Evolutionary conservation across 2,888 invertebrate genomes (phyloP), one percentile per base, ranked within the genome.

Genomic region (Schizaphis graminum): DNA sequence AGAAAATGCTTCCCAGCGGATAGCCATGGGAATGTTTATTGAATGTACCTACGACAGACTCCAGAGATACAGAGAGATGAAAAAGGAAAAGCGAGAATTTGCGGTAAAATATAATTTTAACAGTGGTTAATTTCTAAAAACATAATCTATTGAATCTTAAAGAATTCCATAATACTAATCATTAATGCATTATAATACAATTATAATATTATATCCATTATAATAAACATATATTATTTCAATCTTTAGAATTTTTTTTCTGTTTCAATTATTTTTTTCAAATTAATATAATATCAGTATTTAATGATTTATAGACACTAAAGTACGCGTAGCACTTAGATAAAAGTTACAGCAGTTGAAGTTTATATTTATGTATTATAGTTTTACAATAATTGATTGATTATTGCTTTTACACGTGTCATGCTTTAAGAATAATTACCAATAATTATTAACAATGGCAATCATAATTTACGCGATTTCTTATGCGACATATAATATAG

Each of bases 1-100:
- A 47, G 92, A 16, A 92, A 92, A 86, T 67, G 87, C 41, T 87
- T 92, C 86, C 92, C 86, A 49, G 7, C 49, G 86, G 86, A 92
- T 26, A 47, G 26, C 86, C 26, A 47, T 35, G 26, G 35, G 28
- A 28, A 87, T 87, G 87, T 92, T 92, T 92, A 87, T 87, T 86
- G 86, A 47, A 86, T 47, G 61, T 57, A 57, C 47, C 53, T 16
- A 49, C 35, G 44, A 89, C 44, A 89, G 89, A 61, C 86, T 57
- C 56, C 13, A 61, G 53, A 77, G 53, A 56, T 24, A 77, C 10
- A 47, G 3, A 61, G 47, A 24, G 28, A 44, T 11, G 28, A 28
- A 28, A 44, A 16, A 61, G 61, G 47, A 26, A 61, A n/a, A 61
- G 3, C 28, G 10, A 56, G 44, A 47, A 16, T 77, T 16, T 28